These are phyloP conservation scores for Horisme vitalbata DNA, from an alignment of 2,888 invertebrate genomes.

Conservation along the genomic window DNA sequence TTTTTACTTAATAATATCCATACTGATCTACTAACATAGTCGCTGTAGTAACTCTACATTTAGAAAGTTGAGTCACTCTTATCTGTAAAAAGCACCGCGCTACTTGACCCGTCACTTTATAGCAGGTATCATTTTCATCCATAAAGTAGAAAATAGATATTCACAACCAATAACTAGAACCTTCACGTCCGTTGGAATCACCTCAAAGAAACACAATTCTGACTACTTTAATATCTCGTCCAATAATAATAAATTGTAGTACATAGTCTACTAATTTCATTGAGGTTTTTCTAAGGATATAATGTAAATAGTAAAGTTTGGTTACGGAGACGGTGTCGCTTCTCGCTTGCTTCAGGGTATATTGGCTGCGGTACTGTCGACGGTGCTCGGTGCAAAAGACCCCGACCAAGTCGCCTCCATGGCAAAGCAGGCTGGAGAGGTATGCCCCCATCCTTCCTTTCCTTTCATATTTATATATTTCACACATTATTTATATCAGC, in stretches of 20 bases:
- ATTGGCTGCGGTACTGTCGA: constrained; percentile 95
- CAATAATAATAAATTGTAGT: no score
- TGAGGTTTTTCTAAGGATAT: constrained; percentile 60
- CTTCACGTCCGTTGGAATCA: constrained; percentile 55
- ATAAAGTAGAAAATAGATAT: constrained; percentile 60
- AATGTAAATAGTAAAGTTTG: constrained; percentile 79
- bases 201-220: constrained; percentile 51
- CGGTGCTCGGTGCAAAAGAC: constrained; percentile 95
- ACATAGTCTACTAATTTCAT: constrained; percentile 37
- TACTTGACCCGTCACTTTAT: constrained; percentile 65
- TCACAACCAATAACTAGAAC: constrained; percentile 65
- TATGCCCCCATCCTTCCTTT: constrained; percentile 85
- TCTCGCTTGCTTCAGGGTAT: constrained; percentile 91
- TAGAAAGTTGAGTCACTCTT: constrained; percentile 53
- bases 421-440: constrained; percentile 98
- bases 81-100: constrained; percentile 67
- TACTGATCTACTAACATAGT: constrained; percentile 75
- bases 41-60: constrained; percentile 65
- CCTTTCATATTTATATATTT: constrained; percentile 46
- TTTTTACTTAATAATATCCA: constrained; percentile 49
- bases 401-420: constrained; percentile 95
- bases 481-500: constrained; percentile 16
- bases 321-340: constrained; percentile 81
- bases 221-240: background rate
- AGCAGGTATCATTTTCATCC: constrained; percentile 55